These are phyloP conservation scores for Lophura nycthemera DNA, from an alignment of 2,113 vertebrate species.

Conservation along the genomic window DNA sequence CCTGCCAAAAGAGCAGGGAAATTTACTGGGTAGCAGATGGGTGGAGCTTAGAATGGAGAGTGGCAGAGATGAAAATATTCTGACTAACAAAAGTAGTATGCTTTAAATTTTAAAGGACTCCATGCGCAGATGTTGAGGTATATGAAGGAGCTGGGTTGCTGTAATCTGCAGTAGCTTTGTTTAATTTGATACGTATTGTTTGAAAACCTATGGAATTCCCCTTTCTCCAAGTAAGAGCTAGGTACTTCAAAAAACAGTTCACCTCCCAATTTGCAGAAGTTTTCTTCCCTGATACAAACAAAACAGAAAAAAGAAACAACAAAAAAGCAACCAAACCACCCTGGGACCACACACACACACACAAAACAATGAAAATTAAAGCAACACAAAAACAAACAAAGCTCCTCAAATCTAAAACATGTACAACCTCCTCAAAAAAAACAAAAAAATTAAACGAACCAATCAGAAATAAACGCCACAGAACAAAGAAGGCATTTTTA, in stretches of 20 bases:
- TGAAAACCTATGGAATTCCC: not conserved
- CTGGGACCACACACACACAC: not conserved
- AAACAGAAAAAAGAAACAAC: not conserved
- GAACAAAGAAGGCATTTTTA: not conserved
- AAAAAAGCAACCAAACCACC: not conserved
- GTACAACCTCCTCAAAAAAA: not conserved
- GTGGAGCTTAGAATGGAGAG: not conserved
- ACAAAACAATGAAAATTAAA: not conserved
- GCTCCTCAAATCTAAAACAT: not conserved
- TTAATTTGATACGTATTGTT: not conserved
- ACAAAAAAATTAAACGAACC: not conserved
- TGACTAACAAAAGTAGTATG: not conserved
- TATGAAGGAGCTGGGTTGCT: not conserved
- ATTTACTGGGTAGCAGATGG: not conserved
- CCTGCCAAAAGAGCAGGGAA: not conserved
- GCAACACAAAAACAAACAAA: not conserved
- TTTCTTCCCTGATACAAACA: not conserved
- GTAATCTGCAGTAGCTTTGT: not conserved
- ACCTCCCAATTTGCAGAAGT: not conserved
- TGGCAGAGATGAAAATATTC: not conserved
- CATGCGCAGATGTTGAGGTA: not conserved
- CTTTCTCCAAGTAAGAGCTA: not conserved
- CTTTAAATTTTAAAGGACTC: not conserved
- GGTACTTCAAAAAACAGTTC: accelerated
- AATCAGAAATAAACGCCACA: not conserved